Evolutionary conservation across 2,113 vertebrate species (phyloP).

Genomic region (Oceanites oceanicus): DNA sequence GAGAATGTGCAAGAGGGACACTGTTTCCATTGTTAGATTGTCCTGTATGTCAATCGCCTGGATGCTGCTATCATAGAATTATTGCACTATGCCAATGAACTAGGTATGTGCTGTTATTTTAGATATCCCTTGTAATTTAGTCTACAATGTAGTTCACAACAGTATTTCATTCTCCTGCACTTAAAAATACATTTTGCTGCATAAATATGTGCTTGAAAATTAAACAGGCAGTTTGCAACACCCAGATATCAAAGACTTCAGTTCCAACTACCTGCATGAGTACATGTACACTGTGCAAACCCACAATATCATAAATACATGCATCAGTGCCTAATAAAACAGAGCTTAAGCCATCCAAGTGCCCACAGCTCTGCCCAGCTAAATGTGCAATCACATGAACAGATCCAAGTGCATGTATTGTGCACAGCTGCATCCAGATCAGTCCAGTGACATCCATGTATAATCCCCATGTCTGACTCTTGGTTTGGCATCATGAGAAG

Average conservation of each 20-base stretch:
- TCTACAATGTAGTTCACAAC: background rate
- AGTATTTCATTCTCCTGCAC: background rate
- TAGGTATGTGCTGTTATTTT: background rate
- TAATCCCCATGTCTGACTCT: constrained; percentile 32
- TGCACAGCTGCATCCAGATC: background rate
- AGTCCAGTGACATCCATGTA: background rate
- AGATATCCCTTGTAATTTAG: background rate
- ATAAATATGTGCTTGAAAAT: background rate
- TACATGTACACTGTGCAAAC: constrained; percentile 11
- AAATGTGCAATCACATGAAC: background rate
- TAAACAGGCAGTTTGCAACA: background rate
- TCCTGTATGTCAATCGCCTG: background rate
- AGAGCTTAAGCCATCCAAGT: background rate
- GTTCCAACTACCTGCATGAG: background rate
- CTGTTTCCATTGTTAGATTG: background rate
- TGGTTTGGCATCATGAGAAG: constrained; percentile 11
- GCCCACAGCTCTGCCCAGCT: background rate
- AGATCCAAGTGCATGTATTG: background rate
- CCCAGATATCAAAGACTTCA: background rate
- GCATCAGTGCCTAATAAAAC: background rate
- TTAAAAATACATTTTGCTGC: constrained; percentile 13
- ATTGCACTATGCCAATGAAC: background rate
- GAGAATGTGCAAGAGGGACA: background rate
- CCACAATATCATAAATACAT: background rate
- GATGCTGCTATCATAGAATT: background rate